Evolutionary conservation across 2,888 invertebrate genomes (phyloP), one percentile per base, ranked within the genome.

Genomic region (Leptinotarsa rubiginosa): DNA sequence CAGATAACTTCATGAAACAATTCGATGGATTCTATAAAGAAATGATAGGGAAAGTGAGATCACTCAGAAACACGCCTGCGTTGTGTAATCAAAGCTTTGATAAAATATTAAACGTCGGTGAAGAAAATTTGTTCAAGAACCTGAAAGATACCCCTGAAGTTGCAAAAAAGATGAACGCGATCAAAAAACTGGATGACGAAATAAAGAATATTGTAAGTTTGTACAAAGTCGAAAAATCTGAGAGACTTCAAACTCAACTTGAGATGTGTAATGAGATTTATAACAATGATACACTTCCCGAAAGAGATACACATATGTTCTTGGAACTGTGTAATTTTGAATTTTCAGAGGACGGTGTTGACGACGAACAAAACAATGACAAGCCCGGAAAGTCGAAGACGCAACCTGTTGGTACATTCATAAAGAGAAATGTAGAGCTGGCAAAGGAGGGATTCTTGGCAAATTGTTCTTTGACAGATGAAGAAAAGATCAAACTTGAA

Each of bases 401-500:
- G 56, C 62, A 73, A 41, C 50, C 68, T 12, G 70, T 47, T 18
- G 59, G 62, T 5, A 70, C 75, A 59, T 81, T 81, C 69, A 75
- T 80, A 47, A 72, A 67, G 59, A 80, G 75, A 72, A 81, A 81
- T 74, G 72, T 78, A 66, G 64, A 74, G 25, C 73, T 80, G 65
- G 83, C 82, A 3, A 82, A 79, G 70, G 66, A 80, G 54, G 82
- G 82, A 25, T 59, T 70, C 22, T 80, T 81, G 77, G 80, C 81
- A 2, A 75, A 76, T 54, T 79, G 69, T 66, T 80, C 81, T 4
- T 75, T 84, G 54, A 83, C 83, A 7, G 83, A 84, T 67, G 83
- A 84, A 74, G 80, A 84, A 69, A 83, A 83, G 73, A 76, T 73
- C 20, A 79, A 81, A 74, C 75, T 84, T n/a, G 80, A 79, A 65